Evolutionary conservation across 2,888 invertebrate species (phyloP), one percentile per base, ranked within the genome.

Genomic region (Meghimatium bilineatum): DNA sequence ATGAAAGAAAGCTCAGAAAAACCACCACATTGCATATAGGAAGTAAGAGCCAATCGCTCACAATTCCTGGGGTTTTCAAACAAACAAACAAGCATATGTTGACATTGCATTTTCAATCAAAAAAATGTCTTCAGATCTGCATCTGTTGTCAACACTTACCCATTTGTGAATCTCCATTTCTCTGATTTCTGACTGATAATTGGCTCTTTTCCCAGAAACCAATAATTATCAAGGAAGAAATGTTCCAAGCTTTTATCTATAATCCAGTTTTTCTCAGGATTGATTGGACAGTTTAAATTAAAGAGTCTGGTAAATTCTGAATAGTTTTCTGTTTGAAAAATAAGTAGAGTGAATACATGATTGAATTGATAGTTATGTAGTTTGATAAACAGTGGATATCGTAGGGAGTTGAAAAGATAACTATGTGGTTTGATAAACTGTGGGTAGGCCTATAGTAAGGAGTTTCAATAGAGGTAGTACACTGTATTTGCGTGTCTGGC

Each of bases 221-320:
- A n/a, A 17, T 12, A 12, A 12, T 32, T 77, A n/a, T 77, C 63
- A 34, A 12, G 20, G 36, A 77, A 63, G 17, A 63, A 29, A 8
- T 38, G 63, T 36, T 38, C 32, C 36, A 77, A 29, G 14, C 36
- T 60, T 60, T 63, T 36, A 38, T 63, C 20, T 6, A 77, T 0
- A n/a, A n/a, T 36, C 34, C 36, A 26, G 10, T 20, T 1, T 36
- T 29, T 63, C 8, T 63, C 38, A 17, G 60, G n/a, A 12, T 34
- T n/a, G 63, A 77, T 36, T 32, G 14, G 77, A n/a, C 77, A 77
- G 60, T 44, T 60, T 63, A 77, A 26, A n/a, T 56, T 32, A 23
- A 75, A 56, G 10, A 56, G 56, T 26, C 56, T 0, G 20, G 52
- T 17, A 0, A 32, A 10, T 29, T 17, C 32, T 12, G 72, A 72